phyloP scores from a whole-genome alignment of 2,888 invertebrate genomes.

The Dicranocentrus wangi region DNA sequence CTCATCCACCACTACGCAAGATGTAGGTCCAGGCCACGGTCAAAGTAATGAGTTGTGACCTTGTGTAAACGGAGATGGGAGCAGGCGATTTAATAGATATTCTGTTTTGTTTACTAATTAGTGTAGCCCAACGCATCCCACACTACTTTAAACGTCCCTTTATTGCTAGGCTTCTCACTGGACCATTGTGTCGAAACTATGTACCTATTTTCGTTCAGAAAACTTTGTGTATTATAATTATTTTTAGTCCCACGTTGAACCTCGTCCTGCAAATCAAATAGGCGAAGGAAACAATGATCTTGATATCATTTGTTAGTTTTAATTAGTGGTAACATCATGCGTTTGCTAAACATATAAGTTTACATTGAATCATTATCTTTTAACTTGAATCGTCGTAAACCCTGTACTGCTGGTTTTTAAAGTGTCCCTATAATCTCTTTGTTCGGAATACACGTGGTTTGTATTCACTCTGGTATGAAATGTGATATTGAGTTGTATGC shows the following conservation, averaged over 20 bases:
- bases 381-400: not conserved
- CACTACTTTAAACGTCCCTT: not conserved
- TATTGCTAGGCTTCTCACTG: not conserved
- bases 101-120: not conserved
- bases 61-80: conserved; percentile 2
- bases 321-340: not conserved
- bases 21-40: conserved; percentile 31
- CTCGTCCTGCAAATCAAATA: too few relatives aligned
- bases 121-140: not conserved
- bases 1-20: conserved; percentile 70
- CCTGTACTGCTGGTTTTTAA: not conserved
- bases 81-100: not conserved
- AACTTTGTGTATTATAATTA: too few relatives aligned
- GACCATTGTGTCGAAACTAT: too few relatives aligned
- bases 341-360: not conserved
- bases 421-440: not conserved
- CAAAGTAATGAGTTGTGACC: conserved; percentile 18
- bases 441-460: not conserved
- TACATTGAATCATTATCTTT: not conserved
- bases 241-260: too few relatives aligned
- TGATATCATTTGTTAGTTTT: too few relatives aligned
- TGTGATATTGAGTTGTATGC: conserved; percentile 41
- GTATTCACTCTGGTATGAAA: conserved; percentile 45
- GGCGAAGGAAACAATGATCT: too few relatives aligned
- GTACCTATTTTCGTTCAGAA: too few relatives aligned